phyloP scores from a whole-genome alignment of 92 coral and sea anemone genomes.

The Hydrozoanthus gracilis region DNA sequence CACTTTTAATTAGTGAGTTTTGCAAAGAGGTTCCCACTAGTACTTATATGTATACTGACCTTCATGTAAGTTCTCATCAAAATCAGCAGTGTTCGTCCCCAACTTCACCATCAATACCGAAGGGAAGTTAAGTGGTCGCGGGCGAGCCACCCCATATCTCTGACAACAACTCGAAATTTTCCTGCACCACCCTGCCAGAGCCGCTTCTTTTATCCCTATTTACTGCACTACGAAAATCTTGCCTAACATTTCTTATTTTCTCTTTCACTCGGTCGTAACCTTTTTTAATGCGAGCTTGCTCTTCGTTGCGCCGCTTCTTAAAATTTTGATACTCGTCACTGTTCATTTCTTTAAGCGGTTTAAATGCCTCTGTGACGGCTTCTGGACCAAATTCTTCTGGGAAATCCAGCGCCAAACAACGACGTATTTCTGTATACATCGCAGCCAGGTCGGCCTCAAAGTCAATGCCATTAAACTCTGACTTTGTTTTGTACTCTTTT shows the following conservation, averaged over 20 bases:
- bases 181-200: conserved; percentile 25
- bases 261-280: conserved; percentile 55
- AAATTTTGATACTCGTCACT: conserved; percentile 34
- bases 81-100: conserved; percentile 10
- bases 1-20: background rate
- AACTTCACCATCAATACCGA: conserved; percentile 47
- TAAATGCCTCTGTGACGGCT: conserved; percentile 43
- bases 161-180: conserved; percentile 17
- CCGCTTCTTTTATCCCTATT: conserved; percentile 51
- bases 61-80: conserved; percentile 18
- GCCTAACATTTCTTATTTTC: conserved; percentile 15
- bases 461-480: conserved; percentile 18
- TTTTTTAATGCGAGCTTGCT: conserved; percentile 25
- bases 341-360: conserved; percentile 40
- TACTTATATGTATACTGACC: conserved; percentile 9
- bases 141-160: conserved; percentile 44
- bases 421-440: conserved; percentile 44
- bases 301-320: conserved; percentile 33
- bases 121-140: conserved; percentile 27
- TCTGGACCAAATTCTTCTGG: conserved; percentile 56
- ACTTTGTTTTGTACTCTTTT: conserved; percentile 16
- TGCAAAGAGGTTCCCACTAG: conserved; percentile 30
- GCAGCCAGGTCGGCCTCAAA: conserved; percentile 39
- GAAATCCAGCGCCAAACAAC: conserved; percentile 51
- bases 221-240: conserved; percentile 27